Conservation (phyloP, 2,888 invertebrate species). For the Phasia obesa region DNA sequence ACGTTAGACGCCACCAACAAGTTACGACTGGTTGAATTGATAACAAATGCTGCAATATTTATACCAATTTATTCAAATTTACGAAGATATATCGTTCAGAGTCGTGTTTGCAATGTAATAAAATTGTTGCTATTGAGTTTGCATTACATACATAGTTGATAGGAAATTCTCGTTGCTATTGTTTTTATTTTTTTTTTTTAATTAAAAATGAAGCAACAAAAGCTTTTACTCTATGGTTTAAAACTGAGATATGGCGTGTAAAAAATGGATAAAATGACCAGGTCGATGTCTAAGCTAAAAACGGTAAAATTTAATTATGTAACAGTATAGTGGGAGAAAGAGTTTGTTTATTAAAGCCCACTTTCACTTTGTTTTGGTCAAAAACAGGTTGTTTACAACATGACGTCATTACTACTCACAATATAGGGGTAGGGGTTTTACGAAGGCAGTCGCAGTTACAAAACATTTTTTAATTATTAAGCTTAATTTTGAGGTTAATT, state of each 20-base stretch:
- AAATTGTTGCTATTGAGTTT: slow-evolving; percentile 13
- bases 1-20: slow-evolving; percentile 61
- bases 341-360: background rate
- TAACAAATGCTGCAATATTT: slow-evolving; percentile 57
- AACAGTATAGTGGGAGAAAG: background rate
- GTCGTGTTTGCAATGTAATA: slow-evolving; percentile 37
- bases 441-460: no score
- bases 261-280: background rate
- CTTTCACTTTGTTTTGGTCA: background rate
- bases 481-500: no score
- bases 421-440: no score
- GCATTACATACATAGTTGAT: slow-evolving; percentile 1
- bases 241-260: background rate
- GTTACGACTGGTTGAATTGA: slow-evolving; percentile 61
- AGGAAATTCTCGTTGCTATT: slow-evolving; percentile 58
- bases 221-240: slow-evolving; percentile 35
- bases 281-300: slow-evolving; percentile 28
- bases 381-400: background rate
- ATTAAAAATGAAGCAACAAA: slow-evolving; percentile 16
- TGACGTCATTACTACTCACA: background rate
- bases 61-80: slow-evolving; percentile 41
- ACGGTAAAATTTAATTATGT: background rate
- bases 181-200: slow-evolving; percentile 4
- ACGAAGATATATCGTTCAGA: slow-evolving; percentile 10
- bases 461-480: no score